Percentiles rank a stretch among this genome's conserved stretches.
phyloP scores from a whole-genome alignment of 1,140 invertebrate genomes.

The Stenopsyche tienmushanensis region DNA sequence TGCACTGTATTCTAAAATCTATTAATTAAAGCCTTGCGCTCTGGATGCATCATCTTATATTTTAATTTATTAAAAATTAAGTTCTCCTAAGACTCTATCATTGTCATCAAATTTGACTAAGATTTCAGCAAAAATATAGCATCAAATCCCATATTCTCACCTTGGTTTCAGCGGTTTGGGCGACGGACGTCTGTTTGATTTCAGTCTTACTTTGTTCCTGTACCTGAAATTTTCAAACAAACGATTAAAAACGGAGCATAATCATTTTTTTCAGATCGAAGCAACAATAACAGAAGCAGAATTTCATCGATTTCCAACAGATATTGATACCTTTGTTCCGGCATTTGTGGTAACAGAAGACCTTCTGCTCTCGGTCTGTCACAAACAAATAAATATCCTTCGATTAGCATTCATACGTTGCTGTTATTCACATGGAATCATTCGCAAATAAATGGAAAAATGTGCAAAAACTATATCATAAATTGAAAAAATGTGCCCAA shows the following conservation, averaged over 20 bases:
- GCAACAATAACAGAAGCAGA: too few relatives aligned
- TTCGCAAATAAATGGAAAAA: neutral
- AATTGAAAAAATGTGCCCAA: neutral
- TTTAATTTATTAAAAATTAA: too few relatives aligned
- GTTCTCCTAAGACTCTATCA: neutral
- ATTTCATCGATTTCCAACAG: too few relatives aligned
- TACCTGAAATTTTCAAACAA: constrained; percentile 12
- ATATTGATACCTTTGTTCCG: constrained; percentile 28
- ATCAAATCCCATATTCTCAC: neutral
- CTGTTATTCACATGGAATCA: neutral
- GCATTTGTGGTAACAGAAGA: constrained; percentile 21
- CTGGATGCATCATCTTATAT: too few relatives aligned
- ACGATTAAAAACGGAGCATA: neutral
- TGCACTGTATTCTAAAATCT: too few relatives aligned
- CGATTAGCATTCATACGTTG: neutral
- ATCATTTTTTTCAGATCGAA: neutral
- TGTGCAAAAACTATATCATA: neutral
- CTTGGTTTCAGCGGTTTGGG: constrained; percentile 30
- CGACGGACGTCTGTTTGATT: constrained; percentile 30
- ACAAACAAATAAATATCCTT: constrained; percentile 6
- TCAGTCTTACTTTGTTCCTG: constrained; percentile 29
- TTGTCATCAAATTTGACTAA: neutral
- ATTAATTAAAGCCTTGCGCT: too few relatives aligned
- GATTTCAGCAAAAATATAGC: neutral
- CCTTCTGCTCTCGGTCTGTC: constrained; percentile 35